Evolutionary conservation across 2,113 vertebrate genomes (phyloP).

Genomic region (Mormyrus lacerda): DNA sequence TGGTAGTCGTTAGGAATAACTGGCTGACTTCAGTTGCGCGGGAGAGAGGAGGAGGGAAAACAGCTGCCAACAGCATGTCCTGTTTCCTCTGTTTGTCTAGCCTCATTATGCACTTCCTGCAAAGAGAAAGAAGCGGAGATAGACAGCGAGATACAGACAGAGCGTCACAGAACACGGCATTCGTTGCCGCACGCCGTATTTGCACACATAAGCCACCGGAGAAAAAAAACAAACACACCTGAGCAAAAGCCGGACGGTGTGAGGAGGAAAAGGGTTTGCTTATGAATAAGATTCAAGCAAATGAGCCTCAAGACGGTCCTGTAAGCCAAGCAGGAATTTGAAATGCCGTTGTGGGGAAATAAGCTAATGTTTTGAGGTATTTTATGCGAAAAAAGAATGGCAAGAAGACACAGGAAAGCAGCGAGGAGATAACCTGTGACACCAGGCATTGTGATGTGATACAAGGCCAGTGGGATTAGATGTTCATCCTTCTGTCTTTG

Average conservation of each 20-base stretch:
- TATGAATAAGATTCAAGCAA: background rate
- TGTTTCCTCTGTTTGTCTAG: slow-evolving; percentile 71
- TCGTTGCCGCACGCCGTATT: background rate
- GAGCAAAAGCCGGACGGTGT: background rate
- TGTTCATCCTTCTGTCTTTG: background rate
- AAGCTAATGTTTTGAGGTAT: background rate
- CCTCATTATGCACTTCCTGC: slow-evolving; percentile 62
- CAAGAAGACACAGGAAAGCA: background rate
- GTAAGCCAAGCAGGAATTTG: background rate
- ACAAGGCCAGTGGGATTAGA: background rate
- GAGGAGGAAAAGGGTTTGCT: background rate
- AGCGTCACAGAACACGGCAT: background rate
- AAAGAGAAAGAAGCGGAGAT: slow-evolving; percentile 27
- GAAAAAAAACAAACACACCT: background rate
- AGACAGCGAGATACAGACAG: slow-evolving; percentile 25
- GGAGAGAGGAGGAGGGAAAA: slow-evolving; percentile 48
- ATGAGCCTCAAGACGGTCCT: background rate
- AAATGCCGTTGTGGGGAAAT: background rate
- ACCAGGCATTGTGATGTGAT: background rate
- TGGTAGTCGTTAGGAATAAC: background rate
- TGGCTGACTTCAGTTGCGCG: slow-evolving; percentile 26
- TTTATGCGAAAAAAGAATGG: background rate
- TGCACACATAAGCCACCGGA: background rate
- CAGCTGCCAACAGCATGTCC: slow-evolving; percentile 52
- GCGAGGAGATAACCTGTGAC: background rate